Percentiles rank a stretch among this genome's conserved stretches.
These are phyloP conservation scores for Agonopterix alstromeriana DNA, from an alignment of 2,888 invertebrate genomes.

Conservation along the genomic window DNA sequence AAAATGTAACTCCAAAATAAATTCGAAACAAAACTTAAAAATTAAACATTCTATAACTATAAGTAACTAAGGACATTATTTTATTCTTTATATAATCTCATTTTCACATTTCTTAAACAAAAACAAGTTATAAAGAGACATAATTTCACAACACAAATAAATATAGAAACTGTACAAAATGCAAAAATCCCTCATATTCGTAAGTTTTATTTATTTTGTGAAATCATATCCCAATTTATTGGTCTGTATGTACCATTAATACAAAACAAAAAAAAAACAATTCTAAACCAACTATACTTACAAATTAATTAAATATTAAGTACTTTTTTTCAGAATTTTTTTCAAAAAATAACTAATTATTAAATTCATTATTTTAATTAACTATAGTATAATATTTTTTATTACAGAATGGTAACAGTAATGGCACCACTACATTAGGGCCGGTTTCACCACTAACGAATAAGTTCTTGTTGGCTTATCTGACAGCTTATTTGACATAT, in stretches of 20 bases:
- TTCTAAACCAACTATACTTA: too few relatives aligned
- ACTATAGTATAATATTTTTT: constrained; percentile 7
- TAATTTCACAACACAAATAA: constrained; percentile 3
- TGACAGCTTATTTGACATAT: too few relatives aligned
- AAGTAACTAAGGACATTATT: constrained; percentile 12
- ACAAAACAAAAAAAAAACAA: too few relatives aligned
- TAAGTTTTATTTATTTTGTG: constrained; percentile 24
- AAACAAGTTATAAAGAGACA: constrained; percentile 7
- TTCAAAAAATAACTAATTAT: too few relatives aligned
- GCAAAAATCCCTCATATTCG: too few relatives aligned
- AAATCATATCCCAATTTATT: background rate
- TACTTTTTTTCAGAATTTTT: too few relatives aligned
- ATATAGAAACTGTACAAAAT: too few relatives aligned
- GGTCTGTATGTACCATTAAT: too few relatives aligned
- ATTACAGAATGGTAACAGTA: constrained; percentile 56
- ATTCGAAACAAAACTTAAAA: background rate
- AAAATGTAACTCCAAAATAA: constrained; percentile 6
- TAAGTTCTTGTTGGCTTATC: too few relatives aligned
- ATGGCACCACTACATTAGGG: constrained; percentile 67
- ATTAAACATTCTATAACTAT: background rate
- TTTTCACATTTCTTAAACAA: constrained; percentile 12
- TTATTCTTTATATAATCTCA: constrained; percentile 30
- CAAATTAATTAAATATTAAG: too few relatives aligned
- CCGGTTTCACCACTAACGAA: too few relatives aligned
- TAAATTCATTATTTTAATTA: too few relatives aligned